Percentiles rank a stretch among this genome's conserved stretches.
Conservation (phyloP, 2,888 invertebrate species). For the Drosophila suboccidentalis region DNA sequence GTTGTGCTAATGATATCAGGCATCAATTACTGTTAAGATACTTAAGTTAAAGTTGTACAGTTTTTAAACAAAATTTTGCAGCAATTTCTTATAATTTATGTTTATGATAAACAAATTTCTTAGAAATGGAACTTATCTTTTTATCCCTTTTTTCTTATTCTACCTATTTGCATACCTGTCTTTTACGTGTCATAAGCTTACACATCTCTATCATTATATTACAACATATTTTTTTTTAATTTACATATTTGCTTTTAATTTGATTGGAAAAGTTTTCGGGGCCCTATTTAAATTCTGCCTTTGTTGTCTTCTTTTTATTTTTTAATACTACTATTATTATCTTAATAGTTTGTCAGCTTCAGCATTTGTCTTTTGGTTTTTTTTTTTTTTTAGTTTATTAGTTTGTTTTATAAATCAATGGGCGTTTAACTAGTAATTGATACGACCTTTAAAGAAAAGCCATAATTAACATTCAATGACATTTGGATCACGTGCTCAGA, state of each 20-base stretch:
- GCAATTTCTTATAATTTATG: too few relatives aligned
- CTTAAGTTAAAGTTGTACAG: too few relatives aligned
- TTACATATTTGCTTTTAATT: conserved; percentile 32
- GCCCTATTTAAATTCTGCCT: not conserved
- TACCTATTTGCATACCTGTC: conserved; percentile 10
- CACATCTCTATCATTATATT: conserved; percentile 11
- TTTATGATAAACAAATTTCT: too few relatives aligned
- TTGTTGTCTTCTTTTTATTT: not conserved
- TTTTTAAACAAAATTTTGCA: too few relatives aligned
- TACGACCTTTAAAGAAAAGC: conserved; percentile 60
- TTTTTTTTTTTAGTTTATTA: not conserved
- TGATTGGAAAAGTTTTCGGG: conserved; percentile 16
- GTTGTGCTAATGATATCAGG: not conserved
- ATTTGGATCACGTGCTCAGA: conserved; percentile 25
- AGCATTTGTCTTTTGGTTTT: conserved; percentile 7
- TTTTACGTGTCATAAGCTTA: conserved; percentile 6
- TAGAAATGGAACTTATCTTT: too few relatives aligned
- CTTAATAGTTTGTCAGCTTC: conserved; percentile 22
- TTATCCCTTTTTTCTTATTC: not conserved
- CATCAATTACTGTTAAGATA: too few relatives aligned
- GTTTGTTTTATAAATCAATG: conserved; percentile 21
- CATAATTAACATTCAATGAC: conserved; percentile 70
- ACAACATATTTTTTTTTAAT: conserved; percentile 11
- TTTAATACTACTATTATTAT: conserved; percentile 6
- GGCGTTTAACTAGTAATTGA: conserved; percentile 36